Conservation (phyloP, 2,113 vertebrate species). For the Urocolius indicus region DNA sequence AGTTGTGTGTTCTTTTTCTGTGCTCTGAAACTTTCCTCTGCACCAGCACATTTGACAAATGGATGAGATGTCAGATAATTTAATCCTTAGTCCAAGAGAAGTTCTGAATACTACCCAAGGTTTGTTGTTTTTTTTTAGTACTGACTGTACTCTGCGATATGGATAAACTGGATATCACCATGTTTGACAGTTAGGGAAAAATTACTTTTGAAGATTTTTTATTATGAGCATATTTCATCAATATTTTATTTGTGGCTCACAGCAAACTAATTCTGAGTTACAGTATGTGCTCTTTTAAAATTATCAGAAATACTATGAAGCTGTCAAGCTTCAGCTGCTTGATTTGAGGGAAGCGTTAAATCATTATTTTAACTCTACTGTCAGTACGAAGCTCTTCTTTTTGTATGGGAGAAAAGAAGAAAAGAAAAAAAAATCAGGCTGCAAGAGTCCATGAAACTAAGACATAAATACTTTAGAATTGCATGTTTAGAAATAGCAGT, state of each 20-base stretch:
- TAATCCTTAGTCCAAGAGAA: not conserved
- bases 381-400: not conserved
- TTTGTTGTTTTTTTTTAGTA: not conserved
- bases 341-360: not conserved
- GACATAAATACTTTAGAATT: not conserved
- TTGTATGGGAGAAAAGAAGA: not conserved
- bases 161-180: not conserved
- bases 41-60: not conserved
- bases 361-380: not conserved
- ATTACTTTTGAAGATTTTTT: not conserved
- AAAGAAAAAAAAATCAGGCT: not conserved
- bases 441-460: not conserved
- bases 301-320: not conserved
- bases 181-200: not conserved
- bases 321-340: slow-evolving; percentile 2
- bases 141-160: not conserved
- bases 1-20: not conserved
- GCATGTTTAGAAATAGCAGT: not conserved
- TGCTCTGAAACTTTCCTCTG: not conserved
- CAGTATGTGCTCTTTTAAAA: not conserved
- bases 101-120: not conserved
- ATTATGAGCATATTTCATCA: slow-evolving; percentile 6
- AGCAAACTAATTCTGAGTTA: slow-evolving; percentile 26
- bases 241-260: slow-evolving; percentile 18
- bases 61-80: not conserved